Evolutionary conservation across 2,113 vertebrate genomes (phyloP).

Genomic region (Sylvietta virens): DNA sequence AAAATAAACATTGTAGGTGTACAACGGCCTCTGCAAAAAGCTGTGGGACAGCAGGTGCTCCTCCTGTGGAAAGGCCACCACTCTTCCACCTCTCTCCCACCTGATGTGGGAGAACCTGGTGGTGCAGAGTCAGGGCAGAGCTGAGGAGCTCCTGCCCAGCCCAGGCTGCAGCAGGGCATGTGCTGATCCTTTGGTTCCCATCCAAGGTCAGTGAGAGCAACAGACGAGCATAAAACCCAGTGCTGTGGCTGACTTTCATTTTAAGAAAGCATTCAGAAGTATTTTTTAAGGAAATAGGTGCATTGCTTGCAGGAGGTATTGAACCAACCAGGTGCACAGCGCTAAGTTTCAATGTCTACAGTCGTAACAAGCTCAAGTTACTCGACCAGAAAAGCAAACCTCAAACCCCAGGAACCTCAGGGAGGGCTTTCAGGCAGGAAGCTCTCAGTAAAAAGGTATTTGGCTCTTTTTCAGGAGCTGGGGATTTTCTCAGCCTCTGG

Average conservation of each 20-base stretch:
- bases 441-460: background rate
- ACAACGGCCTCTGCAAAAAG: background rate
- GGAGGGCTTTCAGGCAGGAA: constrained; percentile 19
- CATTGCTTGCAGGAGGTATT: background rate
- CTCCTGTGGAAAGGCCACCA: background rate
- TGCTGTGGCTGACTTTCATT: background rate
- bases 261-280: background rate
- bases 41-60: background rate
- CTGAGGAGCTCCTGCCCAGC: background rate
- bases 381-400: constrained; percentile 5
- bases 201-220: background rate
- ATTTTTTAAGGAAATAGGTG: background rate
- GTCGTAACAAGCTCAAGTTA: background rate
- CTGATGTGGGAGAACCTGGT: background rate
- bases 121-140: background rate
- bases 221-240: background rate
- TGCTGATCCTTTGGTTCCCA: background rate
- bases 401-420: background rate
- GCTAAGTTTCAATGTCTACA: background rate
- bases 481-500: background rate
- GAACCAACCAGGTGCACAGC: background rate
- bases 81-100: background rate
- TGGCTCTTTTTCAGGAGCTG: constrained; percentile 14
- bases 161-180: background rate
- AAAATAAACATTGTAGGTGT: background rate